Base-by-base conservation (phyloP, 2,113 vertebrate species). In the Riparia riparia region DNA sequence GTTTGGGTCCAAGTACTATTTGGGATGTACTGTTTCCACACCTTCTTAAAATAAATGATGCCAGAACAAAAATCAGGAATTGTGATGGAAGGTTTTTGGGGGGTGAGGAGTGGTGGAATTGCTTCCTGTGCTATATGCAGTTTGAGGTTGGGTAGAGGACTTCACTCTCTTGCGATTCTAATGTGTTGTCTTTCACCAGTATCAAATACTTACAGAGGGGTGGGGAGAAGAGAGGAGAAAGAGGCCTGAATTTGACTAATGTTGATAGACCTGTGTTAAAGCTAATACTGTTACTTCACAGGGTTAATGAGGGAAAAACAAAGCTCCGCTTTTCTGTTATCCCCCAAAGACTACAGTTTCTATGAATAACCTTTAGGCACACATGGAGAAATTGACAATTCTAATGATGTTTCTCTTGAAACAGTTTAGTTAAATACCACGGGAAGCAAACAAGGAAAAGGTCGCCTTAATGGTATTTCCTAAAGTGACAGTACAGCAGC, bases 401-500 rank as follows among this genome's bases (percentile, higher is more conserved):
- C 82, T 92, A 88, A 86, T 86, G 50, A 82, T 69, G 50, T 93
- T 96, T 93, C 51, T 93, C 71, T 85, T 86, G 61, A 86, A 91
- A 41, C 21, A 81, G 42, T 82, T 90, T 70, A 77, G 58, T 92
- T 91, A 97, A 95, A 96, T 84, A 63, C n/a, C 58, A 92, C 84
- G 42, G 58, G 83, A 88, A 93, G 58, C 71, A 93, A 94, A 86
- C 39, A 95, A 95, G 78, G 83, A 81, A 71, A 86, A 97, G 66
- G 77, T 91, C 2, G 0, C 39, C 82, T 87, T 85, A 77, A 70
- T 96, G 77, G 34, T 61, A 95, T 95, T 96, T 95, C 86, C 89
- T 91, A 91, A 87, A 82, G 76, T 3, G 65, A 85, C 89, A 73
- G 74, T 88, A 49, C 42, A 94, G 58, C 71, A 93, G 92, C 79